These are phyloP conservation scores for Indicator indicator DNA, from an alignment of 2,113 vertebrate species.

Conservation along the genomic window DNA sequence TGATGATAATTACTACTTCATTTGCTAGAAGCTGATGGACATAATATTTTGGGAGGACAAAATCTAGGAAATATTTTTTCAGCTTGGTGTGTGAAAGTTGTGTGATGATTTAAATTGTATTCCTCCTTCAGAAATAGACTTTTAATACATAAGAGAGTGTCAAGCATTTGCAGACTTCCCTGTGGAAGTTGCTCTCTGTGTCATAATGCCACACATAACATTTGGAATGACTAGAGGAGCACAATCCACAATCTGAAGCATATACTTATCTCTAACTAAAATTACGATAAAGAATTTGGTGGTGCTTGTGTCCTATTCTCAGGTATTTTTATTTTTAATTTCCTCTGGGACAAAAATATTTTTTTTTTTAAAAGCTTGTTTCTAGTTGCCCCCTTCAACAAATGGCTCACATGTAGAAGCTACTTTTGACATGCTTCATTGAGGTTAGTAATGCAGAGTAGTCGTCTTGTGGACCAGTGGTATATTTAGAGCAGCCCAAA, in stretches of 20 bases:
- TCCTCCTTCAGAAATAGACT: background rate
- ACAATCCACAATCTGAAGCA: background rate
- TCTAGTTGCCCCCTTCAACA: background rate
- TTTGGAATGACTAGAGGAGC: background rate
- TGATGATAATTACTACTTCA: background rate
- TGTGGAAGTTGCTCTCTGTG: background rate
- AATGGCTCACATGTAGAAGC: background rate
- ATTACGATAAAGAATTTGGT: background rate
- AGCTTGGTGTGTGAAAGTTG: background rate
- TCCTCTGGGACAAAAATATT: background rate
- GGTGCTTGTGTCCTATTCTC: background rate
- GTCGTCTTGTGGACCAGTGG: background rate
- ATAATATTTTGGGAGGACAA: background rate
- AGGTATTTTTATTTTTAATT: background rate
- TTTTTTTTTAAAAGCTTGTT: background rate
- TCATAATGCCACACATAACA: background rate
- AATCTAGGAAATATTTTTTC: background rate
- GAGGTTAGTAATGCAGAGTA: background rate
- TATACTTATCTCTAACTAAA: background rate
- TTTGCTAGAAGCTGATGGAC: background rate
- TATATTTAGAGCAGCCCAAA: background rate
- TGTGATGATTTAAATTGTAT: background rate
- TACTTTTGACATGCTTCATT: background rate
- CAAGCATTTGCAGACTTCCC: background rate
- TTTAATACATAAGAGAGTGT: background rate